Evolutionary conservation across 2,113 vertebrate species (phyloP).

Genomic region (Perca fluviatilis): DNA sequence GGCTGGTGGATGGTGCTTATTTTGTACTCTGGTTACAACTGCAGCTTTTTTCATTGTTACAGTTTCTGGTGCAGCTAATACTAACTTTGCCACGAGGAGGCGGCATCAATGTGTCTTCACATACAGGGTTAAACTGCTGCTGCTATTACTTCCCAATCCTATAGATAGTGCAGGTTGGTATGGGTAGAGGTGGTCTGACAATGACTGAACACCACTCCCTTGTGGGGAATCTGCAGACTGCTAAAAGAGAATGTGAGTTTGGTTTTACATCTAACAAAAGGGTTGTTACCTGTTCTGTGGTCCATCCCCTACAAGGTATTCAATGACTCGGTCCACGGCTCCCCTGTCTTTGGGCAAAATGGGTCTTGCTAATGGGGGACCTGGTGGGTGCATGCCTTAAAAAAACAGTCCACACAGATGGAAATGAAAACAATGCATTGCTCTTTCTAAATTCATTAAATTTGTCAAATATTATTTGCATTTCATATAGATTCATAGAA

Average conservation of each 20-base stretch:
- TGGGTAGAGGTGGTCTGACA: background rate
- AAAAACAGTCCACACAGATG: slow-evolving; percentile 13
- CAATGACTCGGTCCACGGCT: slow-evolving; percentile 92
- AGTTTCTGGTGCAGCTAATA: background rate
- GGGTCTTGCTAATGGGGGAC: slow-evolving; percentile 93
- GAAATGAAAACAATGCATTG: background rate
- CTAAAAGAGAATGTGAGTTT: background rate
- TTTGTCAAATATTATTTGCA: background rate
- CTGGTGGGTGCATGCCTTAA: slow-evolving; percentile 94
- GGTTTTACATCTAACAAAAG: background rate
- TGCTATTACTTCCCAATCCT: background rate
- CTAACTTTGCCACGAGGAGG: no score
- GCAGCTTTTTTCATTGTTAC: no score
- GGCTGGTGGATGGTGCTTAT: no score
- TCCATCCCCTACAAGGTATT: slow-evolving; percentile 97
- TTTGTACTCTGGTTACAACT: background rate
- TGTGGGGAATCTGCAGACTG: background rate
- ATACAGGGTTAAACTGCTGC: background rate
- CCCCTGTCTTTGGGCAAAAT: slow-evolving; percentile 94
- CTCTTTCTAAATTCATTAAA: background rate
- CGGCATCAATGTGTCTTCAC: background rate
- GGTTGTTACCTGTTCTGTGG: slow-evolving; percentile 95
- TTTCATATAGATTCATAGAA: background rate
- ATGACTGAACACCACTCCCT: background rate
- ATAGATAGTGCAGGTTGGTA: background rate